These are phyloP conservation scores for Lagria hirta DNA, from an alignment of 2,888 invertebrate species.

Conservation along the genomic window DNA sequence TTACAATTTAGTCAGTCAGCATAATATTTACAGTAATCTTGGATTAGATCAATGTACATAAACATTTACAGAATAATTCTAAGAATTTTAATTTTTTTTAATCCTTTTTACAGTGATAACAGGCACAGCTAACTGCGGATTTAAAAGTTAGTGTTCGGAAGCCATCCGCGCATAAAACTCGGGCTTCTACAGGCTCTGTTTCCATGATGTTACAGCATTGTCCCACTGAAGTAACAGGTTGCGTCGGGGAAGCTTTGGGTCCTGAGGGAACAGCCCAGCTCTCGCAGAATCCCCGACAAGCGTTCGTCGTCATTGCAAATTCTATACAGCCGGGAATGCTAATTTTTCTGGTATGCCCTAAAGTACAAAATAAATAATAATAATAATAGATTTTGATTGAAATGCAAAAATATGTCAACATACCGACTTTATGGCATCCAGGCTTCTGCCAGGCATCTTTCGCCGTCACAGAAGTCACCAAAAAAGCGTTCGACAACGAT, in stretches of 20 bases:
- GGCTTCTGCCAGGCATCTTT: conserved; percentile 70
- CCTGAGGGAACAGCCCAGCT: conserved; percentile 82
- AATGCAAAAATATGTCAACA: conserved; percentile 40
- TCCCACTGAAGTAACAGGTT: conserved; percentile 66
- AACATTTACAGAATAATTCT: conserved; percentile 23
- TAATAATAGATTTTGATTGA: not conserved
- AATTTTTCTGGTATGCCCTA: conserved; percentile 78
- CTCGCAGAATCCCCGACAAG: conserved; percentile 84
- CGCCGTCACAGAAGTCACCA: conserved; percentile 41
- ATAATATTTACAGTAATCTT: conserved; percentile 46
- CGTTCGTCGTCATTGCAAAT: conserved; percentile 83
- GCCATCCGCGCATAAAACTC: conserved; percentile 78
- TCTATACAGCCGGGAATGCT: conserved; percentile 83
- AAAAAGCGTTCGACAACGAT: conserved; percentile 46
- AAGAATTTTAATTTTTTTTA: conserved; percentile 39
- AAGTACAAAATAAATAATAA: conserved; percentile 8
- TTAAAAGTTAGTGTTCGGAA: conserved; percentile 77
- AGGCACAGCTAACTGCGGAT: conserved; percentile 79
- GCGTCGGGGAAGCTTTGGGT: conserved; percentile 56
- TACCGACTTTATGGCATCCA: conserved; percentile 79
- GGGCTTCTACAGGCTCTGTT: conserved; percentile 77
- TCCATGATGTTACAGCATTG: conserved; percentile 91
- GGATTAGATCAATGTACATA: conserved; percentile 27
- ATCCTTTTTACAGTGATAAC: conserved; percentile 85
- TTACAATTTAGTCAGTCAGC: conserved; percentile 46